phyloP scores from a whole-genome alignment of 1,140 invertebrate genomes.

The Proales similis region DNA sequence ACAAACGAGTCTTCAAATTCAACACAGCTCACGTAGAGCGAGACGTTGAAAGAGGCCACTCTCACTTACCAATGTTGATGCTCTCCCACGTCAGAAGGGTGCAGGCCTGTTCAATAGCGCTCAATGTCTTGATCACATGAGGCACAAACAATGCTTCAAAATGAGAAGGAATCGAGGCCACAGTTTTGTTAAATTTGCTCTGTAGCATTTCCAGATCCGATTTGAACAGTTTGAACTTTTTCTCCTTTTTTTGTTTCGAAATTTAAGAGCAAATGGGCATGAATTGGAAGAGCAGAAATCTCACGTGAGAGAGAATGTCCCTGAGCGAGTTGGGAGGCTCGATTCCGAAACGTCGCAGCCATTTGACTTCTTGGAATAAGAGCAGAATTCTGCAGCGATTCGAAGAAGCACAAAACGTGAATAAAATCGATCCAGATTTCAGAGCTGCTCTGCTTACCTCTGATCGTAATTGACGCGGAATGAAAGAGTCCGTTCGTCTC shows the following conservation, averaged over 20 bases:
- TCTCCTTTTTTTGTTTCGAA: constrained; percentile 41
- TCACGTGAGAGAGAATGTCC: constrained; percentile 42
- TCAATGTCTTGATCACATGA: constrained; percentile 45
- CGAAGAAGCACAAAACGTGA: constrained; percentile 5
- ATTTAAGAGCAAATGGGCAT: not conserved
- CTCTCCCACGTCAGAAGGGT: constrained; percentile 52
- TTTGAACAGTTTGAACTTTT: constrained; percentile 51
- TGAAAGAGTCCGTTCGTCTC: constrained; percentile 46
- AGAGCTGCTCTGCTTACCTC: constrained; percentile 40
- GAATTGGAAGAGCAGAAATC: not conserved
- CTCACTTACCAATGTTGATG: constrained; percentile 55
- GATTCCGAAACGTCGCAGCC: constrained; percentile 48
- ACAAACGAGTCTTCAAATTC: too few species aligned
- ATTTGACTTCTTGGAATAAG: constrained; percentile 51
- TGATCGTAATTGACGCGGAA: constrained; percentile 52
- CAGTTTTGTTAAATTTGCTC: constrained; percentile 41
- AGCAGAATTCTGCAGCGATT: constrained; percentile 45
- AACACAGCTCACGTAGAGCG: too few species aligned
- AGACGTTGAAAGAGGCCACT: too few species aligned
- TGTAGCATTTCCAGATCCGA: constrained; percentile 49
- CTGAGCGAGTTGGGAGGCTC: constrained; percentile 47
- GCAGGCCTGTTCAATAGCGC: constrained; percentile 49
- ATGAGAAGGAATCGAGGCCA: constrained; percentile 3
- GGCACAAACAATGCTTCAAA: constrained; percentile 44
- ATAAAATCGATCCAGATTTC: not conserved